Evolutionary conservation across 2,888 invertebrate genomes (phyloP).

Genomic region (Scaptodrosophila latifasciaeformis): DNA sequence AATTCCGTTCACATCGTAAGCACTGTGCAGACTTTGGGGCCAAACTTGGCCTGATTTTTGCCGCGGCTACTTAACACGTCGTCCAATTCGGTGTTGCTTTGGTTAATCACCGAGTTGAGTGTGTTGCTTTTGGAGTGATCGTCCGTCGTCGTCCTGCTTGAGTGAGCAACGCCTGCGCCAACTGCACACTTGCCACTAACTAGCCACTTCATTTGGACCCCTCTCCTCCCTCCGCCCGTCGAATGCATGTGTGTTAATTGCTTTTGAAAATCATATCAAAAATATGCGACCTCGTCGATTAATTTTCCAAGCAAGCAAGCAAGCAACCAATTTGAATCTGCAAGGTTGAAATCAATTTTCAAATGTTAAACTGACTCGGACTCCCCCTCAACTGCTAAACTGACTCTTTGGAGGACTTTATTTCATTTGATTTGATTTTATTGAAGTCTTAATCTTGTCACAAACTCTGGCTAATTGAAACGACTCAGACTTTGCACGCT

Average conservation of each 20-base stretch:
- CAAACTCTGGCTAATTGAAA: too few relatives aligned
- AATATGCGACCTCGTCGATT: constrained; percentile 43
- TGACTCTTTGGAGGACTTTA: too few relatives aligned
- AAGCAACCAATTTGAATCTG: constrained; percentile 4
- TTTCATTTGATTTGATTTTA: too few relatives aligned
- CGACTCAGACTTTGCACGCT: too few relatives aligned
- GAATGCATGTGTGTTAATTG: constrained; percentile 49
- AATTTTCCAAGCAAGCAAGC: constrained; percentile 38
- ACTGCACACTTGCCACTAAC: too few relatives aligned
- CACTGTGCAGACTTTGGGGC: too few relatives aligned
- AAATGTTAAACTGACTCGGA: constrained; percentile 24
- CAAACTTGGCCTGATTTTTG: too few relatives aligned
- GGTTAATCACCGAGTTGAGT: constrained; percentile 10
- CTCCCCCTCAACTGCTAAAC: constrained; percentile 4
- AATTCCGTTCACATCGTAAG: too few relatives aligned
- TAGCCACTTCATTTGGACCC: not conserved
- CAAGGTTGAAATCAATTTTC: constrained; percentile 44
- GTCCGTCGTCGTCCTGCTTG: constrained; percentile 57
- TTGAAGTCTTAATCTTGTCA: too few relatives aligned
- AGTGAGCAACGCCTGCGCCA: constrained; percentile 37
- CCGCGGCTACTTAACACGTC: constrained; percentile 22
- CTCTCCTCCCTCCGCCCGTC: not conserved
- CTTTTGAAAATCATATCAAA: constrained; percentile 47
- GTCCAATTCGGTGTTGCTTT: constrained; percentile 7
- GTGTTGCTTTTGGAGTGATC: constrained; percentile 18